Conservation (phyloP, 1,140 invertebrate genomes). For the Drosophila punjabiensis region DNA sequence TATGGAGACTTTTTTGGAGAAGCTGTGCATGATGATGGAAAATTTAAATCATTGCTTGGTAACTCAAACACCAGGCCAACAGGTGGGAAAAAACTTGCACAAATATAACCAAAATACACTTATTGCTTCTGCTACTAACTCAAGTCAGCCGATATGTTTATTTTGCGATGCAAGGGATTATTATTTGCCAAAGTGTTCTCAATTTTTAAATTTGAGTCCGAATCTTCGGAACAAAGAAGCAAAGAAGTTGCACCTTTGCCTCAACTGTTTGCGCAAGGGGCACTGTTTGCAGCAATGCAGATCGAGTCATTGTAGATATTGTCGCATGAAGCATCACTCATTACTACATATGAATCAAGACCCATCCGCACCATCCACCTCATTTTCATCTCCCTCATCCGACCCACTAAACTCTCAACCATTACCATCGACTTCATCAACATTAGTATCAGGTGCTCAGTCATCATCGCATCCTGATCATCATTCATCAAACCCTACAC, state of each 20-base stretch:
- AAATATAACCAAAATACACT: no score
- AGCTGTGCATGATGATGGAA: neutral
- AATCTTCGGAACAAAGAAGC: neutral
- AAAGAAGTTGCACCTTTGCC: neutral
- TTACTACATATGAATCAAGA: no score
- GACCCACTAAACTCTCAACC: no score
- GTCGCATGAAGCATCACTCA: no score
- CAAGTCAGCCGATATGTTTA: no score
- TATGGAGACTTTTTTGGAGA: no score
- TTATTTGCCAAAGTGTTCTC: neutral
- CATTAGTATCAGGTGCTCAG: neutral
- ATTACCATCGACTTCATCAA: neutral
- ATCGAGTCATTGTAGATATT: no score
- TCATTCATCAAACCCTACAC: neutral
- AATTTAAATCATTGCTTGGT: neutral
- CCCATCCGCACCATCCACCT: no score
- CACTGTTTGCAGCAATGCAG: neutral
- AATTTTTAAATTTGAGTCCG: conserved; percentile 1
- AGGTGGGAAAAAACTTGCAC: no score
- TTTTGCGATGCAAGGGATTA: neutral
- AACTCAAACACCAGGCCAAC: no score
- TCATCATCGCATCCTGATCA: neutral
- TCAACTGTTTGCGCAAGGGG: neutral
- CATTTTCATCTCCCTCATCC: neutral
- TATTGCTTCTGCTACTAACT: no score